Evolutionary conservation across 2,888 invertebrate species (phyloP).

Genomic region (Catocala fraxini): DNA sequence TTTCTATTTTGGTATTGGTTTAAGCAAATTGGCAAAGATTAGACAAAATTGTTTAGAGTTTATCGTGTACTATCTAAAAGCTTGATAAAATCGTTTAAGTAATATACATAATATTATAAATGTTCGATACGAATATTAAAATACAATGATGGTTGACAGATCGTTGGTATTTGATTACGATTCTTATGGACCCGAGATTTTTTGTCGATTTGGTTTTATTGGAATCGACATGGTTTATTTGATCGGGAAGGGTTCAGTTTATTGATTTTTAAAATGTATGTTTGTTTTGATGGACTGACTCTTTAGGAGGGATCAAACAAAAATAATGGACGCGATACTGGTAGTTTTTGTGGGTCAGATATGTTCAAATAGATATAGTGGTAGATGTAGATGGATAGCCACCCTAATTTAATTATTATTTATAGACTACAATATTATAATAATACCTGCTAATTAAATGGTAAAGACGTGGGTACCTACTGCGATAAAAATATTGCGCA

Average conservation of each 20-base stretch:
- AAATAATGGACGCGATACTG: constrained; percentile 44
- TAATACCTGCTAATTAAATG: no score
- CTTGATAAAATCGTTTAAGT: constrained; percentile 11
- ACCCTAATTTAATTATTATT: not conserved
- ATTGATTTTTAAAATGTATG: constrained; percentile 81
- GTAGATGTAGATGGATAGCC: not conserved
- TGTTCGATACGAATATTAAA: constrained; percentile 65
- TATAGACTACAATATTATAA: no score
- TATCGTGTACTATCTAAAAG: not conserved
- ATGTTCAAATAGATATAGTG: not conserved
- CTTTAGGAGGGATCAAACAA: constrained; percentile 63
- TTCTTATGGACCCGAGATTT: constrained; percentile 51
- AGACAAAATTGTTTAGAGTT: not conserved
- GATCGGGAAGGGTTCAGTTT: constrained; percentile 79
- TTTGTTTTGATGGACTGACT: constrained; percentile 78
- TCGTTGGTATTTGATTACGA: constrained; percentile 74
- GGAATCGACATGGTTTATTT: constrained; percentile 76
- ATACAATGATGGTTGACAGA: constrained; percentile 83
- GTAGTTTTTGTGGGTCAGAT: constrained; percentile 26
- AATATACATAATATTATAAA: constrained; percentile 42
- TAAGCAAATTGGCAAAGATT: constrained; percentile 18
- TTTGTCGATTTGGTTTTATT: constrained; percentile 73
- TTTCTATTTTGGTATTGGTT: constrained; percentile 26
- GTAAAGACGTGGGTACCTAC: no score
- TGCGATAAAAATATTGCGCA: no score